These are phyloP conservation scores for Belonocnema kinseyi DNA, from an alignment of 1,140 invertebrate genomes.

Conservation along the genomic window DNA sequence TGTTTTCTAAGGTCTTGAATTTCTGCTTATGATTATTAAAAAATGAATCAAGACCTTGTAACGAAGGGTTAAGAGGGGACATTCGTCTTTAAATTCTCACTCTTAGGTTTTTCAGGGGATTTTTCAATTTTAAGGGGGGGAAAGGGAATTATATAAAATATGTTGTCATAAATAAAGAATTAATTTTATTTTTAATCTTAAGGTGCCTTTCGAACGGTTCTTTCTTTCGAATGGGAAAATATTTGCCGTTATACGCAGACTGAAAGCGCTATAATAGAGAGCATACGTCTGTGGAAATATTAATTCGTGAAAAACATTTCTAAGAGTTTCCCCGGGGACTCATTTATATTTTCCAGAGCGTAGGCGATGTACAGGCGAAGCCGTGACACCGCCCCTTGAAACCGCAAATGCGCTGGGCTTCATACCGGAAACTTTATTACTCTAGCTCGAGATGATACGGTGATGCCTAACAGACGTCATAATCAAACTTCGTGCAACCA, in stretches of 20 bases:
- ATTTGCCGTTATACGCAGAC: constrained; percentile 10
- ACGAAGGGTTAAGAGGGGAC: too few relatives aligned
- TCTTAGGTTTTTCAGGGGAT: too few relatives aligned
- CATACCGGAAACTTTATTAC: constrained; percentile 20
- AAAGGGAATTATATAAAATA: too few relatives aligned
- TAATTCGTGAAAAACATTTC: constrained; percentile 31
- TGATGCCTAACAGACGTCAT: constrained; percentile 25
- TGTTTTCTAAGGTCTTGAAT: too few relatives aligned
- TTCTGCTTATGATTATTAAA: too few relatives aligned
- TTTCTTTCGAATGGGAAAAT: constrained; percentile 6
- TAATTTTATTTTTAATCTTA: neutral
- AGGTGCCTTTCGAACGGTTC: neutral
- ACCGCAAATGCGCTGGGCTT: constrained; percentile 27
- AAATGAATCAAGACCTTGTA: too few relatives aligned
- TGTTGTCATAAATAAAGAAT: neutral
- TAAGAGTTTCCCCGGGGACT: constrained; percentile 26
- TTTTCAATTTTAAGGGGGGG: too few relatives aligned
- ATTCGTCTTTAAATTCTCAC: too few relatives aligned
- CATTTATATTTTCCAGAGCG: constrained; percentile 18
- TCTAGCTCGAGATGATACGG: constrained; percentile 22
- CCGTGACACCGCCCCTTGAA: neutral
- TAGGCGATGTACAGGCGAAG: constrained; percentile 5
- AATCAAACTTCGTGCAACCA: neutral
- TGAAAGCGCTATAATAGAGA: constrained; percentile 15
- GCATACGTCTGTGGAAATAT: constrained; percentile 16